These are phyloP conservation scores for Erannis defoliaria DNA, from an alignment of 2,888 invertebrate species.

Conservation along the genomic window DNA sequence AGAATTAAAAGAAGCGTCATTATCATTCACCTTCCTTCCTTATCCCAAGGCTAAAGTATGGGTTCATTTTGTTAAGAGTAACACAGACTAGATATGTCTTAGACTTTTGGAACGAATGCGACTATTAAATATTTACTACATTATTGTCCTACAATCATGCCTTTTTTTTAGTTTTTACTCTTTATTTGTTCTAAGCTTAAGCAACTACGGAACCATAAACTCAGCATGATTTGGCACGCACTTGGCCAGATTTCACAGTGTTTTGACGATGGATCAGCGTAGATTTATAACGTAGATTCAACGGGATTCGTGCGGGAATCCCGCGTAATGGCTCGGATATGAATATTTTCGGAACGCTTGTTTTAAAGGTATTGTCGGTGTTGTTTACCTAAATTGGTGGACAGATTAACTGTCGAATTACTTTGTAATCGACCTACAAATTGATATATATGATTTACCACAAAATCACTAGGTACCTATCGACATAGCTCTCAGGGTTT, in stretches of 20 bases:
- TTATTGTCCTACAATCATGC: too few relatives aligned
- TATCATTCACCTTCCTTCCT: too few relatives aligned
- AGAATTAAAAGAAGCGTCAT: too few relatives aligned
- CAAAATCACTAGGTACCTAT: too few relatives aligned
- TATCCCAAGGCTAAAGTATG: too few relatives aligned
- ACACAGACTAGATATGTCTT: too few relatives aligned
- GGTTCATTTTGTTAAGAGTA: not conserved
- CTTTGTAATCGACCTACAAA: not conserved
- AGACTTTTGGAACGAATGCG: too few relatives aligned
- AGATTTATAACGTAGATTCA: conserved; percentile 45
- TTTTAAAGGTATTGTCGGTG: conserved; percentile 26
- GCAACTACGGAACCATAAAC: not conserved
- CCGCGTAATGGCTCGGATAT: conserved; percentile 38
- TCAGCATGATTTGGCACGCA: conserved; percentile 17
- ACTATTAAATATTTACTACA: too few relatives aligned
- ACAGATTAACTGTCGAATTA: conserved; percentile 23
- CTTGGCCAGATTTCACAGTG: conserved; percentile 28
- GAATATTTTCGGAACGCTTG: conserved; percentile 38
- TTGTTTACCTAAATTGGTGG: conserved; percentile 24
- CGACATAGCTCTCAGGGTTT: too few relatives aligned
- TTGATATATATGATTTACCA: too few relatives aligned
- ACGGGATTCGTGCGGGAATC: conserved; percentile 38
- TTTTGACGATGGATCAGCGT: conserved; percentile 34
- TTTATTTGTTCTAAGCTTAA: too few relatives aligned
- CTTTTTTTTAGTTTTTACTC: too few relatives aligned